A percentile compares a stretch with the other conserved stretches of the same genome.
Conservation (phyloP, 2,797 vertebrate genomes). For the Syndactyla subalaris region DNA sequence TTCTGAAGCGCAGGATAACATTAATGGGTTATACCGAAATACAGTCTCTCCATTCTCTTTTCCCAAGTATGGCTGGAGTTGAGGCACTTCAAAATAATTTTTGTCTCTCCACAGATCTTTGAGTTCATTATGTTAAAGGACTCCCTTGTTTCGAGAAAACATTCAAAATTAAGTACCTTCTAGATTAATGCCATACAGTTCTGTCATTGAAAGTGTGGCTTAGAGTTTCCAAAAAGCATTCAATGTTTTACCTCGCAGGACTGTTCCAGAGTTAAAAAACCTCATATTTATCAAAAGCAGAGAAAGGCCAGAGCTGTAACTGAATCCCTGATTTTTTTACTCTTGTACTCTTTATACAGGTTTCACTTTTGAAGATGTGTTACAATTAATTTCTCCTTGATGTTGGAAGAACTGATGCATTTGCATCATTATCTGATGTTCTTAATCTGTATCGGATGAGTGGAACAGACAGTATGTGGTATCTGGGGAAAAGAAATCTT, state of each 20-base stretch:
- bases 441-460: constrained; percentile 6
- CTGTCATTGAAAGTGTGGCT: background rate
- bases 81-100: background rate
- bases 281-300: background rate
- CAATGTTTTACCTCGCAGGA: background rate
- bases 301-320: background rate
- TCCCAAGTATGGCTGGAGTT: background rate
- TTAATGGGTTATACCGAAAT: background rate
- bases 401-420: background rate
- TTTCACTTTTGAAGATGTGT: constrained; percentile 23
- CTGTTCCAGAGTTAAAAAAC: background rate
- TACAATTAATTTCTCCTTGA: constrained; percentile 14
- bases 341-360: background rate
- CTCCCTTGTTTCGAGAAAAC: background rate
- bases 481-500: constrained; percentile 4
- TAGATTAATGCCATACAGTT: background rate
- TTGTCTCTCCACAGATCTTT: background rate
- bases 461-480: constrained; percentile 4
- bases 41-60: background rate
- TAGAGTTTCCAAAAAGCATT: background rate
- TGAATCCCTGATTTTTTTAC: background rate
- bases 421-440: constrained; percentile 47
- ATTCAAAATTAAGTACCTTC: background rate
- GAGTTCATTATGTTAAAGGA: background rate
- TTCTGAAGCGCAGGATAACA: background rate